Conservation (phyloP, 2,888 invertebrate genomes). For the Netelia inedita region DNA sequence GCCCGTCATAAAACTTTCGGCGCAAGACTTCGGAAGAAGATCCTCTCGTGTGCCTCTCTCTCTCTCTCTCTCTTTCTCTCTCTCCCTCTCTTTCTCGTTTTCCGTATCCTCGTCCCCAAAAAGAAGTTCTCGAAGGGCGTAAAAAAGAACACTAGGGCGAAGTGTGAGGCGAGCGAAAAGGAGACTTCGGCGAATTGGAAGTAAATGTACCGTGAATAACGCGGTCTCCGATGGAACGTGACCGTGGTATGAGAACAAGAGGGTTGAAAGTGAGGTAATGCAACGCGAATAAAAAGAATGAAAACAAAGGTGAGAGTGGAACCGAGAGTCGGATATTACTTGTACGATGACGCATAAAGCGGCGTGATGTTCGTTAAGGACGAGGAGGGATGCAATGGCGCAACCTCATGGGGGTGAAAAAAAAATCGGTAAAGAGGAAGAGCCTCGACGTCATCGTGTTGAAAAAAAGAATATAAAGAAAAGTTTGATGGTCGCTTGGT, state of each 20-base stretch:
- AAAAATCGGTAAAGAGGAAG: slow-evolving; percentile 6
- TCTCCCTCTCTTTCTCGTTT: neutral
- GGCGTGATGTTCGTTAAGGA: slow-evolving; percentile 20
- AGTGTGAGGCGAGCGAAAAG: neutral
- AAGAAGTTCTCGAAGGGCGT: slow-evolving; percentile 29
- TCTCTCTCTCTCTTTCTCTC: neutral
- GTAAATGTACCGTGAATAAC: slow-evolving; percentile 51
- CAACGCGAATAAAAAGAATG: slow-evolving; percentile 13
- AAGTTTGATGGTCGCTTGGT: slow-evolving; percentile 34
- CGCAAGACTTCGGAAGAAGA: no score
- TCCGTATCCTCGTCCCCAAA: neutral
- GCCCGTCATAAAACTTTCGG: no score
- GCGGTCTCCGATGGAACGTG: slow-evolving; percentile 54
- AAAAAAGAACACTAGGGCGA: slow-evolving; percentile 4
- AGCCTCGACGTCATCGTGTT: neutral
- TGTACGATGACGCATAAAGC: neutral
- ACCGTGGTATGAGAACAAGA: slow-evolving; percentile 45
- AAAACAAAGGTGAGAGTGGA: neutral
- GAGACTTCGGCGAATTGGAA: slow-evolving; percentile 52
- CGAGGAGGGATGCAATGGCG: slow-evolving; percentile 15
- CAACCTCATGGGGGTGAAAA: slow-evolving; percentile 2
- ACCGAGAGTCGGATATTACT: neutral
- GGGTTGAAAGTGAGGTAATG: neutral
- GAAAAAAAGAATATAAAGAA: slow-evolving; percentile 23
- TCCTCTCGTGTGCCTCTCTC: no score